Percentiles rank a stretch among this genome's conserved stretches.
Evolutionary conservation across 2,797 vertebrate genomes (phyloP).

Genomic region (Gallinago stenura): DNA sequence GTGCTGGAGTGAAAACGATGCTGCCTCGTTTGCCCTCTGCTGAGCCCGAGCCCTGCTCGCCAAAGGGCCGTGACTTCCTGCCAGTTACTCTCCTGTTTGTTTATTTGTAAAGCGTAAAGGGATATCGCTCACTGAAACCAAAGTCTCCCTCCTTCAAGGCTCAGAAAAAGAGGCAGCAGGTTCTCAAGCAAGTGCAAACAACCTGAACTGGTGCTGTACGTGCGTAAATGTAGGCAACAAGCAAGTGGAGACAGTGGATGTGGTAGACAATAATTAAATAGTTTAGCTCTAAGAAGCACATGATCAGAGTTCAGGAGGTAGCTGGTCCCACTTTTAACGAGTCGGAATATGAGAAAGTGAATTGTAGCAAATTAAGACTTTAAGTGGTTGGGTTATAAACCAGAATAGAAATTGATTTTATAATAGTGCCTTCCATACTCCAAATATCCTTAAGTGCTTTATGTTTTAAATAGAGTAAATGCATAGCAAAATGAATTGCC

Average conservation of each 20-base stretch:
- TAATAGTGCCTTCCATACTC: conserved; percentile 46
- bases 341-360: conserved; percentile 5
- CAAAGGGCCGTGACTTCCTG: conserved; percentile 51
- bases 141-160: background rate
- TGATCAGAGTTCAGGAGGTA: conserved; percentile 2
- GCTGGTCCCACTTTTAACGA: background rate
- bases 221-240: background rate
- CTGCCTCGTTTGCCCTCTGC: conserved; percentile 55
- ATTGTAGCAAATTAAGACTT: conserved; percentile 59
- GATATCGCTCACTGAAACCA: background rate
- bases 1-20: conserved; percentile 75
- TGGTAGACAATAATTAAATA: conserved; percentile 13
- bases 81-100: conserved; percentile 47
- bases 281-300: background rate
- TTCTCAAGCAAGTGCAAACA: conserved; percentile 34
- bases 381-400: conserved; percentile 61
- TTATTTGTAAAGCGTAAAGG: conserved; percentile 47
- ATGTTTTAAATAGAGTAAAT: conserved; percentile 57
- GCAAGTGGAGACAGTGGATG: background rate
- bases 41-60: conserved; percentile 25
- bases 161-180: background rate
- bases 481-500: conserved; percentile 57
- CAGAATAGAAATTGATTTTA: conserved; percentile 70
- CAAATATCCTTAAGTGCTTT: conserved; percentile 60
- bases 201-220: background rate